Evolutionary conservation across 2,888 invertebrate species (phyloP).

Genomic region (Acrobasis repandana): DNA sequence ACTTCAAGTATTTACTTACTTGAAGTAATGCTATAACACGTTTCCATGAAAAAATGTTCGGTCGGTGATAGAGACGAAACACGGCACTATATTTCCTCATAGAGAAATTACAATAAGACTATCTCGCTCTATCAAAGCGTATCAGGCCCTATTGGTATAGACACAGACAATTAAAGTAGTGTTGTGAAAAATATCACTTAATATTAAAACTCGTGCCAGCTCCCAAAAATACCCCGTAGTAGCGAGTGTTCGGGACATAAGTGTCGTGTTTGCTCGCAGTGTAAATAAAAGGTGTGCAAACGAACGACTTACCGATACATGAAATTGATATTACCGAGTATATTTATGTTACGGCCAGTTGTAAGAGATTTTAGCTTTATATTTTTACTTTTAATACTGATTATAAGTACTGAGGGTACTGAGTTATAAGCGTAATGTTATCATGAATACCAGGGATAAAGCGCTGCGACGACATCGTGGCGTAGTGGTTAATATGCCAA

Average conservation of each 20-base stretch:
- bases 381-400: neutral
- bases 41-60: no score
- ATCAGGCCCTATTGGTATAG: no score
- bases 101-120: no score
- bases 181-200: neutral
- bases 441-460: neutral
- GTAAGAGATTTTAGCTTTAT: neutral
- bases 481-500: no score
- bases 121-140: no score
- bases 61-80: no score
- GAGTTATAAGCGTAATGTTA: neutral
- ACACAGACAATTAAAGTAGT: neutral
- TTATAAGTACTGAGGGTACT: no score
- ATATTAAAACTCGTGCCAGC: neutral
- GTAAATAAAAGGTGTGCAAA: constrained; percentile 42
- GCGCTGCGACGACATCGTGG: no score
- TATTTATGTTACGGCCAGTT: neutral
- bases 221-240: constrained; percentile 6
- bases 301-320: constrained; percentile 45
- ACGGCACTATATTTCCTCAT: no score
- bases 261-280: constrained; percentile 52
- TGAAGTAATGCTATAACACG: no score
- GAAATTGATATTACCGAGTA: constrained; percentile 46
- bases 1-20: no score
- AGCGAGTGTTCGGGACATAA: constrained; percentile 40